phyloP scores from a whole-genome alignment of 2,797 vertebrate species.

The Sebastes itinus region DNA sequence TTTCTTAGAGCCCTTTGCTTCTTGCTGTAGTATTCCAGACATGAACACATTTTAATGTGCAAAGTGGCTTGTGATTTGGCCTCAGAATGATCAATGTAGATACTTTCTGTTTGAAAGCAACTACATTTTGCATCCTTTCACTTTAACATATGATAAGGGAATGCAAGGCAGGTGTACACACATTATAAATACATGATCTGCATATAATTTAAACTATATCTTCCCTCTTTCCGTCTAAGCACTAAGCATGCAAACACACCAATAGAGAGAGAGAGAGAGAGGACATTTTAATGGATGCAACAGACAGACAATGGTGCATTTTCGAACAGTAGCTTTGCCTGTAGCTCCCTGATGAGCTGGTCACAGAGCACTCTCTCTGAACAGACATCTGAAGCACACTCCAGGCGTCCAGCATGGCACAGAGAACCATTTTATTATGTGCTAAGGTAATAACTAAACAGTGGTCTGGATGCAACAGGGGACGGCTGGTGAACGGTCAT shows the following conservation, averaged over 20 bases:
- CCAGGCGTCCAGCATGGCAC: constrained; percentile 25
- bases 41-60: neutral
- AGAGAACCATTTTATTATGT: constrained; percentile 36
- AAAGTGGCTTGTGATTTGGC: constrained; percentile 9
- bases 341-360: constrained; percentile 41
- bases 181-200: neutral
- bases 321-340: constrained; percentile 40
- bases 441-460: constrained; percentile 14
- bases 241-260: neutral
- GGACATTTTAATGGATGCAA: constrained; percentile 11
- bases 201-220: neutral
- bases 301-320: constrained; percentile 32
- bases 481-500: neutral
- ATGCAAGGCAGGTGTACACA: neutral
- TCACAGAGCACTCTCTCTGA: constrained; percentile 48
- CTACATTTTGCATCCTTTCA: neutral
- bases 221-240: neutral
- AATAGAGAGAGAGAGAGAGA: constrained; percentile 2
- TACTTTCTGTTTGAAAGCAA: neutral
- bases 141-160: neutral
- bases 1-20: neutral
- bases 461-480: constrained; percentile 9
- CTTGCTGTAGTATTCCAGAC: neutral
- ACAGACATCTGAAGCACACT: constrained; percentile 52
- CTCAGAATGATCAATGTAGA: constrained; percentile 3